phyloP scores from a whole-genome alignment of 1,140 invertebrate species.

The Drosophila pruinosa region DNA sequence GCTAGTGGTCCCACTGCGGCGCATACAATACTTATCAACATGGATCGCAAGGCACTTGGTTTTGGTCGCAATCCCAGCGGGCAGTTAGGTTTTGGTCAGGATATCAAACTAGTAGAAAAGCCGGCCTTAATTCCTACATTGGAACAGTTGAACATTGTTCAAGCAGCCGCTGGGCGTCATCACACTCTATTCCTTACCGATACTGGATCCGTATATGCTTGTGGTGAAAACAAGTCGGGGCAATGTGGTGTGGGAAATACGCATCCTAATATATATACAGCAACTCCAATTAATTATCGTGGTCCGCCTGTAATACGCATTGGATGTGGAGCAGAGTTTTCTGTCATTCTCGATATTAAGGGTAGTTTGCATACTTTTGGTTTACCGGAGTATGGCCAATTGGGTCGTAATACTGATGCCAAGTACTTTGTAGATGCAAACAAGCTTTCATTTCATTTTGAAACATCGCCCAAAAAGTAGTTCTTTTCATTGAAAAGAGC shows the following conservation, averaged over 20 bases:
- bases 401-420: conserved; percentile 96
- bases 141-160: conserved; percentile 90
- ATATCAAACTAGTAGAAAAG: conserved; percentile 88
- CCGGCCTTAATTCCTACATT: conserved; percentile 90
- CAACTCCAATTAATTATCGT: conserved; percentile 90
- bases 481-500: conserved; percentile 93
- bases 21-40: conserved; percentile 93
- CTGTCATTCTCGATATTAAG: conserved; percentile 94
- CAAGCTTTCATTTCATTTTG: conserved; percentile 93
- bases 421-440: conserved; percentile 95
- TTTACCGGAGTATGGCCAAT: conserved; percentile 94
- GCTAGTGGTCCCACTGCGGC: conserved; percentile 91
- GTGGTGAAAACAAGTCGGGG: conserved; percentile 95
- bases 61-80: conserved; percentile 94
- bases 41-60: conserved; percentile 92
- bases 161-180: conserved; percentile 92
- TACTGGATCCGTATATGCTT: conserved; percentile 92
- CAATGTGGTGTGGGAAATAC: conserved; percentile 94
- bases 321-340: conserved; percentile 95
- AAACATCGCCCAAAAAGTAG: conserved; percentile 93
- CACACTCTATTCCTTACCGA: conserved; percentile 96
- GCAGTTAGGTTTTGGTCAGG: conserved; percentile 92
- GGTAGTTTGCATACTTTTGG: conserved; percentile 95
- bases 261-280: conserved; percentile 87
- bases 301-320: conserved; percentile 93